These are phyloP conservation scores for Austrolebias charrua DNA, from an alignment of 2,797 vertebrate species.

Conservation along the genomic window DNA sequence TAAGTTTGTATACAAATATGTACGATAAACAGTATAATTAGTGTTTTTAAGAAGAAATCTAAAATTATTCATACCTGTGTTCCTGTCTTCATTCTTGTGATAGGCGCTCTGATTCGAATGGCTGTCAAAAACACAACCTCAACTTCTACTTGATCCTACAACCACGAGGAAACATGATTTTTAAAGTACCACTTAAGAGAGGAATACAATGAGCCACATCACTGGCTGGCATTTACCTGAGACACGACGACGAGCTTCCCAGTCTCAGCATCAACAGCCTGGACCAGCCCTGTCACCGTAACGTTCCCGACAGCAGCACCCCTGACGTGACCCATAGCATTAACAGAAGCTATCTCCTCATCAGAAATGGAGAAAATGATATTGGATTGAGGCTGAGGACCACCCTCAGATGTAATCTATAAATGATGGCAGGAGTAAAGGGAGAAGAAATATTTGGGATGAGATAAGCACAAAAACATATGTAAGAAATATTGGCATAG, in stretches of 20 bases:
- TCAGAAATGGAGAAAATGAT: constrained; percentile 88
- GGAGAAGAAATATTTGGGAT: neutral
- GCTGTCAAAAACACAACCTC: constrained; percentile 88
- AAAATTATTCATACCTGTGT: constrained; percentile 82
- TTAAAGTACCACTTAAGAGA: neutral
- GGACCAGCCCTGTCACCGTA: constrained; percentile 88
- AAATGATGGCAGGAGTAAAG: constrained; percentile 26
- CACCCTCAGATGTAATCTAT: constrained; percentile 95
- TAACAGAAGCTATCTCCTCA: constrained; percentile 81
- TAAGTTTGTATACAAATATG: too few species aligned
- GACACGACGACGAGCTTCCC: constrained; percentile 90
- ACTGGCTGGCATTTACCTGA: constrained; percentile 64
- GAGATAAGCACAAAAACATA: neutral
- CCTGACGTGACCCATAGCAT: constrained; percentile 82
- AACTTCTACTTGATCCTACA: constrained; percentile 90
- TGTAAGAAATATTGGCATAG: too few species aligned
- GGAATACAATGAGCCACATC: neutral
- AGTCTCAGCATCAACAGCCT: constrained; percentile 88
- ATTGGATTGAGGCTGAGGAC: constrained; percentile 95
- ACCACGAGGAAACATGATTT: constrained; percentile 33
- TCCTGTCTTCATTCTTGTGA: constrained; percentile 90
- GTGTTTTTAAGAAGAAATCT: neutral
- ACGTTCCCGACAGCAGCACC: constrained; percentile 84
- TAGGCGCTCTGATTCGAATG: constrained; percentile 88
- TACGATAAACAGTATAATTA: neutral